phyloP scores from a whole-genome alignment of 2,797 vertebrate species.

The Neosilurus mollespiculum region DNA sequence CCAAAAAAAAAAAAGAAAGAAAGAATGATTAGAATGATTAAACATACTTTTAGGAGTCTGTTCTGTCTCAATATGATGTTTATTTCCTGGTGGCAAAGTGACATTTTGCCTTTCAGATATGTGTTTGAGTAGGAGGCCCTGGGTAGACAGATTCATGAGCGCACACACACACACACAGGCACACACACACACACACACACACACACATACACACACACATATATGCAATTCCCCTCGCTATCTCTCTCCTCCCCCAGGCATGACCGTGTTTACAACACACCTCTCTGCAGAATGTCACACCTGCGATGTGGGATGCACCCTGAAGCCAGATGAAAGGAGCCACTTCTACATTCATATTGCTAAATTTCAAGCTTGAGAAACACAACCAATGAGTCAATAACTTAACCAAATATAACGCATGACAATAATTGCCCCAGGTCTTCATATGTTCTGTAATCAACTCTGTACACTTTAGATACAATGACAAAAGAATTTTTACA shows the following conservation, averaged over 20 bases:
- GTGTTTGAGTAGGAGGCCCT: neutral
- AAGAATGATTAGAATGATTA: neutral
- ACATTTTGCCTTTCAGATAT: neutral
- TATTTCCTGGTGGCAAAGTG: conserved; percentile 3
- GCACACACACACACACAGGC: conserved; percentile 1
- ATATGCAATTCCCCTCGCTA: conserved; percentile 50
- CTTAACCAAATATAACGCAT: conserved; percentile 10
- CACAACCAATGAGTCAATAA: conserved; percentile 6
- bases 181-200: neutral
- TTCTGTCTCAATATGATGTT: neutral
- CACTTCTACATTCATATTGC: conserved; percentile 15
- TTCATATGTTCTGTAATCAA: conserved; percentile 12
- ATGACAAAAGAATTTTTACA: conserved; percentile 3
- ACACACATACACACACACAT: conserved; percentile 30
- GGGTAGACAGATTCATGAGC: neutral
- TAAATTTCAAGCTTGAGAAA: conserved; percentile 23
- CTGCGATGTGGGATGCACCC: neutral
- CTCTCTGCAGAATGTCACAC: conserved; percentile 13
- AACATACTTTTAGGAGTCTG: neutral
- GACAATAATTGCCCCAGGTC: conserved; percentile 4
- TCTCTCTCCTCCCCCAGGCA: conserved; percentile 56
- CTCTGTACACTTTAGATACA: neutral
- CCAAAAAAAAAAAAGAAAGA: too few relatives aligned
- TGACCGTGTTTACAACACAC: conserved; percentile 57
- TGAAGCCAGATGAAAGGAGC: conserved; percentile 1